phyloP scores from a whole-genome alignment of 2,113 vertebrate species.

The Eulemur rufifrons region DNA sequence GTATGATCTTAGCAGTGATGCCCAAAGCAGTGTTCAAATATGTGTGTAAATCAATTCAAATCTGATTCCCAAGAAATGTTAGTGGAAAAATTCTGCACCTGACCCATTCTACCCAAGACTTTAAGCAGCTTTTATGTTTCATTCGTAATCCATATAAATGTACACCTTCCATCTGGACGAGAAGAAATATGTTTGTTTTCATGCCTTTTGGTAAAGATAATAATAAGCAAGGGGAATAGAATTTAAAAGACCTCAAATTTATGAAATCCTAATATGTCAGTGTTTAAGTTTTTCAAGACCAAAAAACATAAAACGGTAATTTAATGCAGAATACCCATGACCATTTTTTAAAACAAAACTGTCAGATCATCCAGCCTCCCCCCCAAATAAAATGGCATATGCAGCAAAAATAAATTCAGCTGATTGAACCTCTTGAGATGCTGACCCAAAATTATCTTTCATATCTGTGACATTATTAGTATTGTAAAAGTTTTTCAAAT shows the following conservation, averaged over 20 bases:
- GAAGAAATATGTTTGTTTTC: background rate
- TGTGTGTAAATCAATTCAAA: conserved; percentile 46
- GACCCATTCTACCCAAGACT: background rate
- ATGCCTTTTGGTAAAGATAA: conserved; percentile 2
- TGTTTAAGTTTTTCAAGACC: background rate
- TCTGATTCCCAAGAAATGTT: conserved; percentile 27
- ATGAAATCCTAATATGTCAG: background rate
- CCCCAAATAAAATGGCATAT: background rate
- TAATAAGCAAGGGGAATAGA: background rate
- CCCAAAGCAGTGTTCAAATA: background rate
- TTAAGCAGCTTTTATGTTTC: background rate
- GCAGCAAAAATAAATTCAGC: background rate
- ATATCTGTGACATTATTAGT: background rate
- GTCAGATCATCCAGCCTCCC: background rate
- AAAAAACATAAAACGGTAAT: conserved; percentile 28
- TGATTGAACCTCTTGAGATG: background rate
- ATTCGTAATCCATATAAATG: conserved; percentile 16
- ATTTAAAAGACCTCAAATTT: background rate
- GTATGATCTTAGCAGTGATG: background rate
- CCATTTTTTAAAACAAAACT: background rate
- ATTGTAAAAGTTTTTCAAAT: conserved; percentile 34
- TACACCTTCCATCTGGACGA: background rate
- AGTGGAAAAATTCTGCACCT: background rate
- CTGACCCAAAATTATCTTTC: background rate
- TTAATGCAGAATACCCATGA: background rate